Evolutionary conservation across 2,888 invertebrate species (phyloP).

Genomic region (Thereva unica): DNA sequence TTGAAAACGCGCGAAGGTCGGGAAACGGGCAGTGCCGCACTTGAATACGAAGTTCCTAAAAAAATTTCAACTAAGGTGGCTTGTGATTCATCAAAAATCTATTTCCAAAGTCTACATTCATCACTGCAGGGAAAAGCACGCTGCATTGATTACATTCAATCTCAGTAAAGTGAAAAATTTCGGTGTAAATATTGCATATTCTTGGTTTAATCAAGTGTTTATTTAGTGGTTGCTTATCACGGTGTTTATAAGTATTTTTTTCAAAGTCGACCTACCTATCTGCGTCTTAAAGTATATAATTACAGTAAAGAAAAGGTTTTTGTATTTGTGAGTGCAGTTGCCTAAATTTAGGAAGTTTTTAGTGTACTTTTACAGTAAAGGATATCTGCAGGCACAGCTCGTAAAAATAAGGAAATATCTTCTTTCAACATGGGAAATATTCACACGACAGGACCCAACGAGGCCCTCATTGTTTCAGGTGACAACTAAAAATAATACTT

Average conservation of each 20-base stretch:
- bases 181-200: not conserved
- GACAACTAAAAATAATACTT: constrained; percentile 46
- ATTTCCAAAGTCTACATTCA: no score
- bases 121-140: no score
- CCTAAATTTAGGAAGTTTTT: constrained; percentile 20
- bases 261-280: no score
- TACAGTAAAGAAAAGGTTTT: not conserved
- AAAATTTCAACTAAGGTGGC: no score
- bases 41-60: not conserved
- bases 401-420: not conserved
- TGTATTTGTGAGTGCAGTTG: not conserved
- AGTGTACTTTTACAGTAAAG: not conserved
- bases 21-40: not conserved
- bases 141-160: not conserved
- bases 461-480: constrained; percentile 98
- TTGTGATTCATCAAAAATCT: no score
- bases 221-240: not conserved
- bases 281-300: not conserved
- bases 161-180: not conserved
- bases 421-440: constrained; percentile 84
- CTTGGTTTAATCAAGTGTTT: not conserved
- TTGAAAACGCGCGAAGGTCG: constrained; percentile 8
- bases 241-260: not conserved
- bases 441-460: constrained; percentile 95
- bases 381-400: not conserved